Conservation (phyloP, 2,888 invertebrate species). For the Mayetiola destructor region DNA sequence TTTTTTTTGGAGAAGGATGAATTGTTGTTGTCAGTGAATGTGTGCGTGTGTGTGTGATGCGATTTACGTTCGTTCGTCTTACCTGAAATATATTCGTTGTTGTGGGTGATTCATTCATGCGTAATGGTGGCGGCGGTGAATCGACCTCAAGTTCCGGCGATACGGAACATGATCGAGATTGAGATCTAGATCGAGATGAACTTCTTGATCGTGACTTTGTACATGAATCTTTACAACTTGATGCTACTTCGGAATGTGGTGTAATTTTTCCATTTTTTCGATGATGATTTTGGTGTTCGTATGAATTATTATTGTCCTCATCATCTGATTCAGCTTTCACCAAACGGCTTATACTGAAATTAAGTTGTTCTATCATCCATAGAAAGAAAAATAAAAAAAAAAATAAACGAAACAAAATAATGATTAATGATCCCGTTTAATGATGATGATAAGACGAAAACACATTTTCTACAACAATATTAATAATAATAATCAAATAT, state of each 20-base stretch:
- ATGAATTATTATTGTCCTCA: conserved; percentile 42
- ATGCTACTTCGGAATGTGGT: conserved; percentile 14
- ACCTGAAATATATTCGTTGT: conserved; percentile 28
- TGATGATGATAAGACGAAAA: conserved; percentile 1
- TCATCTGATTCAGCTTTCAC: conserved; percentile 47
- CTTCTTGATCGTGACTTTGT: conserved; percentile 32
- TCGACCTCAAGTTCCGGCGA: conserved; percentile 65
- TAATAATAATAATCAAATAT: conserved; percentile 9
- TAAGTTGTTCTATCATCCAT: conserved; percentile 57
- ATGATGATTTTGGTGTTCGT: conserved; percentile 18
- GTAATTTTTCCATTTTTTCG: conserved; percentile 22
- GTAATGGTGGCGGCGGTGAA: conserved; percentile 46
- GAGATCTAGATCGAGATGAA: conserved; percentile 27
- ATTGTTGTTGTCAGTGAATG: not conserved
- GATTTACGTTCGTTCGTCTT: conserved; percentile 17
- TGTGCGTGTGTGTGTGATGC: not conserved
- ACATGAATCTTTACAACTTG: conserved; percentile 16
- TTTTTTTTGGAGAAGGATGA: not conserved
- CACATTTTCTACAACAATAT: too few relatives aligned
- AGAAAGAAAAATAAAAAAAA: conserved; percentile 18
- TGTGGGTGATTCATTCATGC: conserved; percentile 26
- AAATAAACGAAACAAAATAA: too few relatives aligned
- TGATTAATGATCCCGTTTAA: conserved; percentile 3
- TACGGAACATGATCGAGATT: conserved; percentile 38
- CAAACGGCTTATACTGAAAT: conserved; percentile 69